A percentile compares a stretch with the other conserved stretches of the same genome.
Conservation (phyloP, 2,888 invertebrate genomes). For the Lapara coniferarum region DNA sequence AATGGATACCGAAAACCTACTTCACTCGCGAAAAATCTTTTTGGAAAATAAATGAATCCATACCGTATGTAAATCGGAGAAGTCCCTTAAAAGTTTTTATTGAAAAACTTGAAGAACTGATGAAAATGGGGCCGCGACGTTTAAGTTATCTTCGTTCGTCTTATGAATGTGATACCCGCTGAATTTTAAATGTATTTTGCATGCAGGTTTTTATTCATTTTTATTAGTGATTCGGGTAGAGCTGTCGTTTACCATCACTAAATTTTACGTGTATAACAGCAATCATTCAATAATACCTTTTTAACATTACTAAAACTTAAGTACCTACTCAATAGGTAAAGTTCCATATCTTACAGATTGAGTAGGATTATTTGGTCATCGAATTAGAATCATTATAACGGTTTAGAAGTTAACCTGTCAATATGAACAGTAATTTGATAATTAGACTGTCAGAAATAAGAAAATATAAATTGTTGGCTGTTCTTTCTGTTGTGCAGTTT, state of each 20-base stretch:
- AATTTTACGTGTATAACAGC: background rate
- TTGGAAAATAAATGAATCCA: slow-evolving; percentile 80
- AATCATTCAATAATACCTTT: background rate
- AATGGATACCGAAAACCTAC: slow-evolving; percentile 75
- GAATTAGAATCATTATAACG: no score
- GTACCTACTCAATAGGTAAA: no score
- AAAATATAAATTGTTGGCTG: no score
- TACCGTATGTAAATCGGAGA: slow-evolving; percentile 79
- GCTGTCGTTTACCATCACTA: slow-evolving; percentile 7
- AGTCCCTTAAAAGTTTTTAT: slow-evolving; percentile 79
- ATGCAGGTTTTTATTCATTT: slow-evolving; percentile 43
- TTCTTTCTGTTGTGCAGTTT: no score
- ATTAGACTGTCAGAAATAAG: no score
- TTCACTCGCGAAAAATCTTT: slow-evolving; percentile 75
- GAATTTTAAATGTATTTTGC: slow-evolving; percentile 60
- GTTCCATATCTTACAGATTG: no score
- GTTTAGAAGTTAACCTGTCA: no score
- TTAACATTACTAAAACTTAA: no score
- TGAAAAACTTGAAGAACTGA: slow-evolving; percentile 82
- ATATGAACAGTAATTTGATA: no score
- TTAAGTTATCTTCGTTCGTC: slow-evolving; percentile 70
- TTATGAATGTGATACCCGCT: slow-evolving; percentile 66
- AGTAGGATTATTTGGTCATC: no score
- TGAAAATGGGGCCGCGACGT: slow-evolving; percentile 77
- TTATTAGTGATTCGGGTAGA: slow-evolving; percentile 2